Conservation (phyloP, 2,888 invertebrate species). For the Lissonota sp. region DNA sequence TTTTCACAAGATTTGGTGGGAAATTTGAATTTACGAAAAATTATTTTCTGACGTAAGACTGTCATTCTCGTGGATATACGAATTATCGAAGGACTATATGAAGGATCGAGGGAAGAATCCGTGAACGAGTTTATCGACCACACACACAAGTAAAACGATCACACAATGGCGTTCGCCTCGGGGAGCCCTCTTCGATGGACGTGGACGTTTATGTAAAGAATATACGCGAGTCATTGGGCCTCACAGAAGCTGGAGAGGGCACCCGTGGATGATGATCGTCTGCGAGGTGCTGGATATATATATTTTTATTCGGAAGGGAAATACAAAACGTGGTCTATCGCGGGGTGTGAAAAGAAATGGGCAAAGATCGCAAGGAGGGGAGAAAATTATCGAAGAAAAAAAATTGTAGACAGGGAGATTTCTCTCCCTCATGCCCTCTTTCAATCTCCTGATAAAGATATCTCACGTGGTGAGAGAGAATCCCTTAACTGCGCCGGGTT, state of each 20-base stretch:
- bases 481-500: constrained; percentile 13
- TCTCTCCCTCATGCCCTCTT: background rate
- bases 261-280: constrained; percentile 15
- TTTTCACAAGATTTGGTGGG: too few relatives aligned
- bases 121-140: constrained; percentile 29
- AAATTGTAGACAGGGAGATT: background rate
- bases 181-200: background rate
- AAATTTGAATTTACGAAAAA: too few relatives aligned
- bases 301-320: background rate
- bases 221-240: constrained; percentile 37
- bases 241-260: constrained; percentile 8
- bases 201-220: constrained; percentile 1
- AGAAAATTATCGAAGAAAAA: constrained; percentile 17
- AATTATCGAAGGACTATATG: background rate
- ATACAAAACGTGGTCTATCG: constrained; percentile 4
- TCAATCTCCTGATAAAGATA: constrained; percentile 28
- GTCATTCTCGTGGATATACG: too few relatives aligned
- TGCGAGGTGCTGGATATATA: background rate
- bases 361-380: constrained; percentile 22
- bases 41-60: too few relatives aligned
- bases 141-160: constrained; percentile 27
- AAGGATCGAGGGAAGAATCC: background rate
- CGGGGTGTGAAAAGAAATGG: background rate
- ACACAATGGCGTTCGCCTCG: constrained; percentile 32
- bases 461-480: constrained; percentile 20